Percentiles rank a stretch among this genome's conserved stretches.
Conservation (phyloP, 2,888 invertebrate genomes). For the Smittia aterrima region DNA sequence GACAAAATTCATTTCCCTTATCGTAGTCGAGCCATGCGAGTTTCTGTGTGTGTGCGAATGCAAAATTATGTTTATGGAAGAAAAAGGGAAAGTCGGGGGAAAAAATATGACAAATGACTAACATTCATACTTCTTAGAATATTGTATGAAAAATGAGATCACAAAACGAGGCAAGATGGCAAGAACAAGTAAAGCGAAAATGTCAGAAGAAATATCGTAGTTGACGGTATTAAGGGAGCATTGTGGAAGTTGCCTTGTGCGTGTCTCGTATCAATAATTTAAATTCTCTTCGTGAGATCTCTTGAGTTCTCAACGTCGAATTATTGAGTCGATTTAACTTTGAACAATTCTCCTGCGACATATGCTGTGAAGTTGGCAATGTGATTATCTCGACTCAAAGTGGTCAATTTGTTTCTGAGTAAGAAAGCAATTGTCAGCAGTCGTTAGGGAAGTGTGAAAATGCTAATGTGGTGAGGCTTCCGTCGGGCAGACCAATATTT, state of each 20-base stretch:
- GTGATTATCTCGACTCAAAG: not conserved
- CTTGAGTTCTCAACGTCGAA: too few species aligned
- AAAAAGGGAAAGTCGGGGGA: not conserved
- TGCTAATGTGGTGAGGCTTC: too few species aligned
- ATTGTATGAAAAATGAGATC: conserved; percentile 39
- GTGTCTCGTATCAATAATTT: not conserved
- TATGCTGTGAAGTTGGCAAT: not conserved
- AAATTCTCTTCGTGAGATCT: too few species aligned
- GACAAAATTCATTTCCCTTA: conserved; percentile 24
- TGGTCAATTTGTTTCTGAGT: not conserved
- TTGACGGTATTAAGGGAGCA: not conserved
- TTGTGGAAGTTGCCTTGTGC: not conserved
- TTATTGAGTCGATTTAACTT: not conserved
- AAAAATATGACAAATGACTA: conserved; percentile 39
- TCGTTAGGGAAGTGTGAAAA: too few species aligned
- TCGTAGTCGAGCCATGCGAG: conserved; percentile 2
- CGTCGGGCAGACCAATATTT: too few species aligned
- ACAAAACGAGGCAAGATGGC: conserved; percentile 27
- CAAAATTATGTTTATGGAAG: conserved; percentile 13
- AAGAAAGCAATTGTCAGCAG: too few species aligned
- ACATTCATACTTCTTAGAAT: conserved; percentile 23
- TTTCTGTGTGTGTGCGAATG: conserved; percentile 29
- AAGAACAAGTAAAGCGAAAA: conserved; percentile 1
- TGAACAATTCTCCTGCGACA: not conserved
- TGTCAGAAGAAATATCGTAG: conserved; percentile 11